Conservation (phyloP, 1,140 invertebrate species). For the Micrasema longulum region DNA sequence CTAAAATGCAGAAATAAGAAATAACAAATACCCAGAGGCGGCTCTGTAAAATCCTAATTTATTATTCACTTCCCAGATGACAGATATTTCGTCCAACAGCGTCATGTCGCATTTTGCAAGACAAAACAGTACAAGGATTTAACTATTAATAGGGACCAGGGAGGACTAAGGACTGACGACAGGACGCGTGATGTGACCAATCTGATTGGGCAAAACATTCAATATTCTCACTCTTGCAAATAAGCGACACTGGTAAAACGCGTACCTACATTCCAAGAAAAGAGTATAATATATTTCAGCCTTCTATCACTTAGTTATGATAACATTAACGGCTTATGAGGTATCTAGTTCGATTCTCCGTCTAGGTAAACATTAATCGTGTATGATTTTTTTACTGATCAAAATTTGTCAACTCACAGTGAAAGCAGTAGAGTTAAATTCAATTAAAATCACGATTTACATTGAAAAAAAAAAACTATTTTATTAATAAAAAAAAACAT, state of each 20-base stretch:
- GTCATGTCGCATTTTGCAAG: conserved; percentile 32
- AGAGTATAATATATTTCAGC: no score
- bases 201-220: conserved; percentile 3
- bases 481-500: no score
- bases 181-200: conserved; percentile 29
- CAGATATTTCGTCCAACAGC: conserved; percentile 27
- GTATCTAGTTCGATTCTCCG: no score
- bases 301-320: no score
- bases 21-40: neutral
- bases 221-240: conserved; percentile 9
- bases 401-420: no score
- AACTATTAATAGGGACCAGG: conserved; percentile 31
- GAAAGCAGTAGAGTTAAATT: no score
- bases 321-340: no score
- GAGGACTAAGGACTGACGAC: neutral
- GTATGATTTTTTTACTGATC: no score
- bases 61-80: conserved; percentile 35
- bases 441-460: no score
- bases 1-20: no score
- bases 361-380: no score
- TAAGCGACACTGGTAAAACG: neutral
- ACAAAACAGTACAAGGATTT: conserved; percentile 29
- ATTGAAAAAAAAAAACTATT: no score
- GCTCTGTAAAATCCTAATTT: conserved; percentile 14
- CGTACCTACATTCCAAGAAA: neutral